Percentiles rank a stretch among this genome's conserved stretches.
Evolutionary conservation across 2,888 invertebrate species (phyloP).

Genomic region (Lordiphosa andalusiaca): DNA sequence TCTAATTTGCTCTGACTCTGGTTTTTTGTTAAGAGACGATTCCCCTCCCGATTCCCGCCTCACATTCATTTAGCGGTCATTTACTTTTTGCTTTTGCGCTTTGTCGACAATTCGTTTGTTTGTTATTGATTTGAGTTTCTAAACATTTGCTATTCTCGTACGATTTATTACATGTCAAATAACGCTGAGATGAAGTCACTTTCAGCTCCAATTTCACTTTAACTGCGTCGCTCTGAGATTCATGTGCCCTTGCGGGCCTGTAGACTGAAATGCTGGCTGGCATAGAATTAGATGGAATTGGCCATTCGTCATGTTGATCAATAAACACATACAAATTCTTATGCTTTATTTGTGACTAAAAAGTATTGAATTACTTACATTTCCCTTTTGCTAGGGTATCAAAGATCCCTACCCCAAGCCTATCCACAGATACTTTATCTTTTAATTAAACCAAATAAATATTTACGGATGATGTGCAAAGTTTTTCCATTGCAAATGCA

Average conservation of each 20-base stretch:
- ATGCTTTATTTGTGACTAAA: too few species aligned
- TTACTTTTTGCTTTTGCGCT: slow-evolving; percentile 53
- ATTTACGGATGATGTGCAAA: slow-evolving; percentile 6
- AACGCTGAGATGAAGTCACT: slow-evolving; percentile 18
- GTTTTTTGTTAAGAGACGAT: slow-evolving; percentile 17
- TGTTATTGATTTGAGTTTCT: slow-evolving; percentile 49
- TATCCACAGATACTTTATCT: slow-evolving; percentile 29
- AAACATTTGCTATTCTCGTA: slow-evolving; percentile 33
- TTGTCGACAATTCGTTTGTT: slow-evolving; percentile 40
- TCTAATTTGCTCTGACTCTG: slow-evolving; percentile 15
- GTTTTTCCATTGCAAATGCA: slow-evolving; percentile 6
- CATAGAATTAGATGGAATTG: too few species aligned
- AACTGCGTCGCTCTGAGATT: too few species aligned
- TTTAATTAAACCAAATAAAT: slow-evolving; percentile 22
- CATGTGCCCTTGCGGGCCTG: too few species aligned
- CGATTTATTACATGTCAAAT: slow-evolving; percentile 14
- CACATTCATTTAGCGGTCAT: slow-evolving; percentile 42
- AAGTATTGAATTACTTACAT: too few species aligned
- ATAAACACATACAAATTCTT: too few species aligned
- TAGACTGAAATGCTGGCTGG: too few species aligned
- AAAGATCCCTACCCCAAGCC: not conserved
- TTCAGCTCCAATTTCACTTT: not conserved
- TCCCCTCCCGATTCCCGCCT: too few species aligned
- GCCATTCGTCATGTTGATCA: too few species aligned
- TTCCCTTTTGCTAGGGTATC: too few species aligned